Evolutionary conservation across 2,113 vertebrate species (phyloP).

Genomic region (Ameiurus melas): DNA sequence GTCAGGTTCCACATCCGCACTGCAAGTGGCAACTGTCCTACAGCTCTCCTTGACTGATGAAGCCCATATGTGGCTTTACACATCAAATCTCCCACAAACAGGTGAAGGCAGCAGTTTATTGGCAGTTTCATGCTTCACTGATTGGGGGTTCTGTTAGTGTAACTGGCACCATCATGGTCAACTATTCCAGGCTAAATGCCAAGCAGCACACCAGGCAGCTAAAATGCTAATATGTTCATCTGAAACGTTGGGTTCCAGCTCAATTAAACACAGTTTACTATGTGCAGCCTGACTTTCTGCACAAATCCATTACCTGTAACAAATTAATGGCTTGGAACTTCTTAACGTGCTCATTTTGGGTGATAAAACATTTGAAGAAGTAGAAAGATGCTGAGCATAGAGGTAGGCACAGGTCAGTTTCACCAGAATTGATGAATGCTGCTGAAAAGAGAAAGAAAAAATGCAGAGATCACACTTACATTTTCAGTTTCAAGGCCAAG

Average conservation of each 20-base stretch:
- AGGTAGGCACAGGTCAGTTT: neutral
- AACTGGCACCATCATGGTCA: conserved; percentile 58
- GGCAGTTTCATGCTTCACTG: conserved; percentile 47
- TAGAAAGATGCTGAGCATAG: neutral
- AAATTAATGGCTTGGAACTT: neutral
- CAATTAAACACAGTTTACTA: conserved; percentile 43
- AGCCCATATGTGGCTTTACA: conserved; percentile 40
- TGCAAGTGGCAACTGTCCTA: neutral
- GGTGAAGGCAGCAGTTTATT: conserved; percentile 61
- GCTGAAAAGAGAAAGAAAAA: neutral
- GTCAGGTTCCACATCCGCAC: neutral
- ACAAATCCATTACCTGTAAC: neutral
- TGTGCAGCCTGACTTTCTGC: neutral
- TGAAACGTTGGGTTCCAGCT: conserved; percentile 52
- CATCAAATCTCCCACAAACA: conserved; percentile 63
- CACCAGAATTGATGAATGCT: neutral
- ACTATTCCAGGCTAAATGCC: conserved; percentile 56
- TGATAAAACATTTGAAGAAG: neutral
- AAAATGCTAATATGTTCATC: conserved; percentile 51
- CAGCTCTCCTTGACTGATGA: conserved; percentile 29
- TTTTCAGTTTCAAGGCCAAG: neutral
- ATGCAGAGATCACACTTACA: neutral
- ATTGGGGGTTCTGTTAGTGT: conserved; percentile 51
- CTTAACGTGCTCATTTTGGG: neutral
- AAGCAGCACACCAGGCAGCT: conserved; percentile 4